Percentiles rank a stretch among this genome's conserved stretches.
Evolutionary conservation across 2,113 vertebrate genomes (phyloP).

Genomic region (Porphyrio hochstetteri): DNA sequence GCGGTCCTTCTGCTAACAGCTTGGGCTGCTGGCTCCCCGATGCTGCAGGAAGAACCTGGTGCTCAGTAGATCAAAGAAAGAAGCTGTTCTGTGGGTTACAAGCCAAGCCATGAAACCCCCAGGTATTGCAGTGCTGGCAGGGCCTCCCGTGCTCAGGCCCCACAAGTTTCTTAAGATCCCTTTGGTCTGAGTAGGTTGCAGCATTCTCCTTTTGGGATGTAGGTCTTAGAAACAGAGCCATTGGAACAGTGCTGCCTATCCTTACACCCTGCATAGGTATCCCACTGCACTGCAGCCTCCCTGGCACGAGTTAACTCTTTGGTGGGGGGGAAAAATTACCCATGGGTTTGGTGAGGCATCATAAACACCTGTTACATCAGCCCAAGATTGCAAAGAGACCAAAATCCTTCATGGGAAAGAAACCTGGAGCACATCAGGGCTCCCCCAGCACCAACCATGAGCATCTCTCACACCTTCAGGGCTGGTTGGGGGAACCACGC

Average conservation of each 20-base stretch:
- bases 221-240: not conserved
- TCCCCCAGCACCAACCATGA: not conserved
- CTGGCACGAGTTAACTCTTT: not conserved
- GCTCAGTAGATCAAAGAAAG: rapidly evolving
- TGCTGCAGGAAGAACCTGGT: not conserved
- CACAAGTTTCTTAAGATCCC: not conserved
- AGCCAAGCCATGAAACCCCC: not conserved
- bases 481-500: not conserved
- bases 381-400: not conserved
- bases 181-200: not conserved
- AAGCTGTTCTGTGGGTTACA: not conserved
- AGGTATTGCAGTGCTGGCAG: not conserved
- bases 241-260: not conserved
- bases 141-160: not conserved
- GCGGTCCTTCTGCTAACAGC: rapidly evolving
- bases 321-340: not conserved
- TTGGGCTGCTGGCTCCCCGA: not conserved
- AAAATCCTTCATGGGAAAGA: not conserved
- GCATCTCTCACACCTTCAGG: not conserved
- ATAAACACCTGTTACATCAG: not conserved
- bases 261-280: not conserved
- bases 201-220: not conserved
- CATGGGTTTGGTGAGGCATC: not conserved
- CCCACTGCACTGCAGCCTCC: not conserved
- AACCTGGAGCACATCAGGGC: not conserved